A percentile compares a stretch with the other conserved stretches of the same genome.
These are phyloP conservation scores for Camponotus floridanus DNA, from an alignment of 1,140 invertebrate genomes.

Conservation along the genomic window DNA sequence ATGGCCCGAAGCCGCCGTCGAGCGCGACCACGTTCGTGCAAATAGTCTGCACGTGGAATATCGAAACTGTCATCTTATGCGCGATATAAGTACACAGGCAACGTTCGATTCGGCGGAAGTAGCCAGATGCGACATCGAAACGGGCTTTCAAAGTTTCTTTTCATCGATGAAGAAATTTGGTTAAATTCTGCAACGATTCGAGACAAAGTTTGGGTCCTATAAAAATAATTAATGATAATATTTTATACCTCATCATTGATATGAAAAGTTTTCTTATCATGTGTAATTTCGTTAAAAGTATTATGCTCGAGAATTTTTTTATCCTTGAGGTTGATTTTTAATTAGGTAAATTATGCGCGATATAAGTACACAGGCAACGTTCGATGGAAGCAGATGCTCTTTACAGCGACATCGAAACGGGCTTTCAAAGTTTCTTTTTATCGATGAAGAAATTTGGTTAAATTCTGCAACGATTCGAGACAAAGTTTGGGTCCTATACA, in stretches of 20 bases:
- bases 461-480: no score
- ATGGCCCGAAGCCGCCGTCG: constrained; percentile 39
- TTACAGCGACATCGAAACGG: no score
- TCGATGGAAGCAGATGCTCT: no score
- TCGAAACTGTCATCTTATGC: constrained; percentile 48
- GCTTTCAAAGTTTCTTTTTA: neutral
- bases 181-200: no score
- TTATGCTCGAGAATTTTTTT: neutral
- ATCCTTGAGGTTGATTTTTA: constrained; percentile 12
- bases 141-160: no score
- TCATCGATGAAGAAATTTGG: no score
- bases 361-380: no score
- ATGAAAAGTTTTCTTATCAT: neutral
- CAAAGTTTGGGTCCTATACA: no score
- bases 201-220: neutral
- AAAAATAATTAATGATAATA: neutral
- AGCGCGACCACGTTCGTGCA: constrained; percentile 41
- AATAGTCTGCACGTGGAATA: constrained; percentile 58
- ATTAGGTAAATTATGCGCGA: neutral
- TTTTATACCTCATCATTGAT: neutral
- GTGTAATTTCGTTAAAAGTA: neutral
- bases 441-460: neutral
- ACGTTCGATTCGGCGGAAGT: neutral
- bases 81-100: neutral
- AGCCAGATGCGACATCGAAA: neutral